Base-by-base conservation (phyloP, 2,113 vertebrate species). In the Zosterops lateralis region DNA sequence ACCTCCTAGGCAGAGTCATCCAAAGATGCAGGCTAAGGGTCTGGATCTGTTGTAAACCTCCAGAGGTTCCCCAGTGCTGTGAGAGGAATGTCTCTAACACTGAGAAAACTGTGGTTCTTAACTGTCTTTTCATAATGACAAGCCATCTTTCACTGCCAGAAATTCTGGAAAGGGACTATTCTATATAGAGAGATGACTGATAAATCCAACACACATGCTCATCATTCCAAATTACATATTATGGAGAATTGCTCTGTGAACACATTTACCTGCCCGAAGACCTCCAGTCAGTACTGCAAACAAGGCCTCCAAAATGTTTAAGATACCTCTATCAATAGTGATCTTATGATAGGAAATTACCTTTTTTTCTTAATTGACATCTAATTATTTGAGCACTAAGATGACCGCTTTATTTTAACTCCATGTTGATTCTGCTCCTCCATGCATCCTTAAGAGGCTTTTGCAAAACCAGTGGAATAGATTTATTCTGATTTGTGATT, bases 401-500 rank as follows among this genome's bases (percentile, higher is more conserved):
- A 75, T 48, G 36, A 50, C 7, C 58, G 22, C 9, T 88, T 73
- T 61, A 36, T 58, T 94, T 76, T 58, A 79, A 79, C 36, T 60
- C 53, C 44, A 26, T 61, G 20, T 20, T 57, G 25, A 16, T 87
- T 73, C 20, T 65, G 7, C 9, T 90, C 8, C 29, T 79, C 12
- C 26, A 56, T 0, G 0, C 5, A 61, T 34, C 17, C n/a, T 72
- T 72, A 67, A 40, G 36, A 47, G 11, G 54, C 22, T 60, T 34
- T 64, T 60, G 14, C 16, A 64, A 83, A 85, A 67, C 6, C 14
- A 72, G 3, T 28, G 48, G 31, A 64, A 75, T 17, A 61, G 14
- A 38, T 58, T 38, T 83, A 1, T 34, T 90, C 7, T 73, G 20
- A 92, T 50, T 34, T 65, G 12, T 54, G 38, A 34, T 54, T 42